Base-by-base conservation (phyloP, 2,888 invertebrate species). In the Sclerodermus sp. region DNA sequence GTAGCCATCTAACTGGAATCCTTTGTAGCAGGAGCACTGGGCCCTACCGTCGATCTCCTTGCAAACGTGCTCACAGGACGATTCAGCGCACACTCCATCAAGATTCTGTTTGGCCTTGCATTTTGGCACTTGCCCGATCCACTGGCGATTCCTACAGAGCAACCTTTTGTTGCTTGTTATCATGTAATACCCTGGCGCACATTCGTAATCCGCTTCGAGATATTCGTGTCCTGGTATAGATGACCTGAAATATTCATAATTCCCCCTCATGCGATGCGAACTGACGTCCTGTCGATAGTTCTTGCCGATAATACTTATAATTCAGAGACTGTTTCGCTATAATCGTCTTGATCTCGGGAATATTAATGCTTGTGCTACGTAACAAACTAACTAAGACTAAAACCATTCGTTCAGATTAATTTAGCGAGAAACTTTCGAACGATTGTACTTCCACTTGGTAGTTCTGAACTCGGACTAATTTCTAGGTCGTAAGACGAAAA, bases 201-300 rank as follows among this genome's bases (percentile, higher is more conserved):
- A 77, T 53, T 75, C 73, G 64, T 77, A 77, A 57, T 77, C 73
- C 1, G 77, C 77, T 51, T 77, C 77, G 46, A 77, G 63, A 54
- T 77, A 77, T 58, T 75, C 76, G 58, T 74, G 71, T 2, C 70
- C 74, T 16, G 77, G 77, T 44, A 64, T 55, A 40, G 77, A 76
- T 8, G 77, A 77, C 57, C 77, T 77, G 34, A 23, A 23, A 23
- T 8, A 23, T 23, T 23, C n/a, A n/a, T n/a, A 23, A 23, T 23
- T 23, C 3, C 3, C 23, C 23, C 8, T 23, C 8, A 8, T 23
- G 8, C 8, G 8, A 23, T 8, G 23, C n/a, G n/a, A n/a, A n/a
- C n/a, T n/a, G n/a, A n/a, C n/a, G n/a, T n/a, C n/a, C n/a, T n/a
- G n/a, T n/a, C n/a, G n/a, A n/a, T n/a, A n/a, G n/a, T n/a, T n/a